Base-by-base conservation (phyloP, 2,113 vertebrate species). In the Butorides virescens region DNA sequence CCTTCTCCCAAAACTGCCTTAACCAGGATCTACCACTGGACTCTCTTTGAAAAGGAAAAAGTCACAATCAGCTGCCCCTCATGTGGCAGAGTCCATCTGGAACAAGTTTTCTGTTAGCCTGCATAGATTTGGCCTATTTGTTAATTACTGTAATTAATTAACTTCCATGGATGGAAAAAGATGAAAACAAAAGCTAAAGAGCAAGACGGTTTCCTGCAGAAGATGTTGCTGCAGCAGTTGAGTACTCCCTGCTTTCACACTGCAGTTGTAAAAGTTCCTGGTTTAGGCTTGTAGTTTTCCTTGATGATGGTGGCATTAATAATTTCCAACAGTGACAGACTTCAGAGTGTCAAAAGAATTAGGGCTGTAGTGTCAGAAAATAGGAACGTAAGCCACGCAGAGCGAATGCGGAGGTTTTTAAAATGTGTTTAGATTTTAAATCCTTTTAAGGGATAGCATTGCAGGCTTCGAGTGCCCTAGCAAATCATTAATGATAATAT, bases 401-500 rank as follows among this genome's bases (percentile, higher is more conserved):
- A 13, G 1, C 3, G 5, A 91, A 93, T 42, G 50, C 20, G 74
- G 74, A 83, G 37, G 20, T 81, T 95, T 93, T 73, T 15, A 5
- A 65, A 94, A 94, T 72, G 77, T 91, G 61, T 95, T 96, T 91
- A 92, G 92, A 50, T 86, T 95, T 94, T 42, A 92, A 91, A 92
- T 94, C 95, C 90, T 90, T 96, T 94, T 88, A 94, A 96, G 74
- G 90, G 81, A 82, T 83, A 90, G 81, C 59, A 90, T 53, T 87
- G 85, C 81, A 88, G 53, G 62, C 85, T 92, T 92, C 86, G 76
- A 91, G 94, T 82, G 62, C 70, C 74, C 91, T 79, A 87, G 86
- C 89, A 96, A 94, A 97, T 89, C 92, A 79, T 92, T 97, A 95
- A 90, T 58, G 83, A 72, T 92, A 94, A 91, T 89, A 92, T 47